Base-by-base conservation (phyloP, 2,888 invertebrate species). In the Spilarctia lutea region DNA sequence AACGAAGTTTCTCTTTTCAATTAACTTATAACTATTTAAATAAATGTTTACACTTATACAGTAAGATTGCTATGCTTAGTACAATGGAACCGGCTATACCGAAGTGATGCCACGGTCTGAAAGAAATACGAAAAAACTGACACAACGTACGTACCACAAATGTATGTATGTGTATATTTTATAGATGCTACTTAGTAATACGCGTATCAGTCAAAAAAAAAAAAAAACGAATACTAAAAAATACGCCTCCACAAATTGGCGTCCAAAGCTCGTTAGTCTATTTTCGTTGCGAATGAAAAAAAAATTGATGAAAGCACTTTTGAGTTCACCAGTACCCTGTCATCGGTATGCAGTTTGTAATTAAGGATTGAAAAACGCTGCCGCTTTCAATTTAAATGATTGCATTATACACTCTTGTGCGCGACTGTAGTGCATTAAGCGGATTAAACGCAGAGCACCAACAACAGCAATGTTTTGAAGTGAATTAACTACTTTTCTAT, bases 371-470 rank as follows among this genome's bases (percentile, higher is more conserved):
- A 83, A 88, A 85, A 84, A 85, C 78, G 70, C 75, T 76, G 77
- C 81, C 52, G 85, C 77, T 88, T 90, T 89, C 79, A 89, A 87
- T 89, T 88, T 80, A 88, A 85, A 83, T 85, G 86, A 85, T 84
- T 84, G 83, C 80, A 80, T 81, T 82, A 84, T 78, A 81, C 83
- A 80, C 82, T n/a, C 11, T 74, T 87, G 81, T 85, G 65, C 76
- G 82, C 84, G 86, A 80, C 71, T 81, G 86, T 88, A 88, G 86
- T 78, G 84, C 90, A 91, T 90, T 91, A 90, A 81, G 75, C 79
- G 86, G 87, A 90, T 90, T 89, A 88, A 90, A 89, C 35, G 20
- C 66, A 42, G 65, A 67, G 60, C n/a, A 30, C 24, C 52, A 20
- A 39, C 52, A 66, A 27, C 35, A 52, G 33, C 72, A 39, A 63